A percentile compares a stretch with the other conserved stretches of the same genome.
Evolutionary conservation across 1,140 invertebrate species (phyloP).

Genomic region (Zelostemma sp.): DNA sequence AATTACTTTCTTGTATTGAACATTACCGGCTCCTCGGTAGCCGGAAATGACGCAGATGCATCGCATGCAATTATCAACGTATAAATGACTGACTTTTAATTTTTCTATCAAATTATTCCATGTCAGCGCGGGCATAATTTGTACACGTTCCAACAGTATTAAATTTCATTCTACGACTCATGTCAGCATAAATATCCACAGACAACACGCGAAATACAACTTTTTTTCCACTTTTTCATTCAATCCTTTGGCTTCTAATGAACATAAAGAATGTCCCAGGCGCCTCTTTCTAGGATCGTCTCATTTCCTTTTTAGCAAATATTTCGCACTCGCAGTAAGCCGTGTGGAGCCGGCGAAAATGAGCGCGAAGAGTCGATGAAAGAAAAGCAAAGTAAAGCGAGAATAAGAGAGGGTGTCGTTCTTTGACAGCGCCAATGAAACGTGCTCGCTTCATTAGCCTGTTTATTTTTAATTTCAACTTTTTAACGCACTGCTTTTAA

Average conservation of each 20-base stretch:
- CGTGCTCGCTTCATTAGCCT: slow-evolving; percentile 16
- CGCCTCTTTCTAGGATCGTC: background rate
- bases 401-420: slow-evolving; percentile 5
- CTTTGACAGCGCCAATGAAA: slow-evolving; percentile 19
- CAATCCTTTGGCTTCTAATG: too few relatives aligned
- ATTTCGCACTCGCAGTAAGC: slow-evolving; percentile 1
- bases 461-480: slow-evolving; percentile 52
- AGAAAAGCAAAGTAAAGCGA: slow-evolving; percentile 5
- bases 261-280: too few relatives aligned
- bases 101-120: slow-evolving; percentile 15
- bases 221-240: too few relatives aligned
- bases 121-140: too few relatives aligned
- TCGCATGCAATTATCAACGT: background rate
- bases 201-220: too few relatives aligned
- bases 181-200: too few relatives aligned
- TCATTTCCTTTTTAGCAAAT: slow-evolving; percentile 11
- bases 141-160: too few relatives aligned
- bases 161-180: too few relatives aligned
- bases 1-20: too few relatives aligned
- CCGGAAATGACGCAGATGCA: background rate
- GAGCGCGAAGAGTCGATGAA: slow-evolving; percentile 11
- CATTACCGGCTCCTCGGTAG: background rate
- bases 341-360: slow-evolving; percentile 6
- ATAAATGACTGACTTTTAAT: slow-evolving; percentile 14
- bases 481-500: slow-evolving; percentile 23